Percentiles rank a stretch among this genome's conserved stretches.
Conservation (phyloP, 2,113 vertebrate species). For the Rhadina sibilatrix region DNA sequence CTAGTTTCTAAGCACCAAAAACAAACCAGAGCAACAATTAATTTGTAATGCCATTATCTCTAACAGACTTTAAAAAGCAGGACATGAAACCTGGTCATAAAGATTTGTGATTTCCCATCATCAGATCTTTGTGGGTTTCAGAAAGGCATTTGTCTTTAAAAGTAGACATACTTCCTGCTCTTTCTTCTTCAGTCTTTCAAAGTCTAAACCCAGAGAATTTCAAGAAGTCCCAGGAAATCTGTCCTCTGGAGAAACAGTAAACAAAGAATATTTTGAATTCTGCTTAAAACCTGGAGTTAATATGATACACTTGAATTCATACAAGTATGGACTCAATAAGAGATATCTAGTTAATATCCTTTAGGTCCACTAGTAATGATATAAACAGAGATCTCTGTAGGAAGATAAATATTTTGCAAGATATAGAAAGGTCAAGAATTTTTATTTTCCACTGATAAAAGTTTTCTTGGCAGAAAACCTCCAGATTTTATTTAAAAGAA, state of each 20-base stretch:
- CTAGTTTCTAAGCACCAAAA: conserved; percentile 26
- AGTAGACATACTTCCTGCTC: background rate
- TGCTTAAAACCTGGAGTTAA: background rate
- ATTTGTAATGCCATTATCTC: conserved; percentile 6
- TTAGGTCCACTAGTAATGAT: conserved; percentile 5
- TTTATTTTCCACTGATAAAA: conserved; percentile 69
- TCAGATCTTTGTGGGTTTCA: background rate
- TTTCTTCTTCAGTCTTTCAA: background rate
- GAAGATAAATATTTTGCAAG: conserved; percentile 57
- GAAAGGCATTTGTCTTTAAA: background rate
- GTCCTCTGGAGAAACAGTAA: background rate
- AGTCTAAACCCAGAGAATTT: background rate
- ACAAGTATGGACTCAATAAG: background rate
- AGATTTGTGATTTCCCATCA: background rate
- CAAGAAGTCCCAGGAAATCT: conserved; percentile 19
- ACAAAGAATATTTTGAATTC: conserved; percentile 7
- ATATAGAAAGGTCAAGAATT: conserved; percentile 57
- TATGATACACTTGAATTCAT: background rate
- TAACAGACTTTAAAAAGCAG: background rate
- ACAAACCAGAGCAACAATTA: background rate
- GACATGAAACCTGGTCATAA: background rate
- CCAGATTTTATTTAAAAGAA: conserved; percentile 62
- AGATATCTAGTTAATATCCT: conserved; percentile 18
- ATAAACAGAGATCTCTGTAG: conserved; percentile 41
- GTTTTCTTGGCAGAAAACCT: conserved; percentile 34